Conservation (phyloP, 2,888 invertebrate genomes). For the Lutraria lutraria region DNA sequence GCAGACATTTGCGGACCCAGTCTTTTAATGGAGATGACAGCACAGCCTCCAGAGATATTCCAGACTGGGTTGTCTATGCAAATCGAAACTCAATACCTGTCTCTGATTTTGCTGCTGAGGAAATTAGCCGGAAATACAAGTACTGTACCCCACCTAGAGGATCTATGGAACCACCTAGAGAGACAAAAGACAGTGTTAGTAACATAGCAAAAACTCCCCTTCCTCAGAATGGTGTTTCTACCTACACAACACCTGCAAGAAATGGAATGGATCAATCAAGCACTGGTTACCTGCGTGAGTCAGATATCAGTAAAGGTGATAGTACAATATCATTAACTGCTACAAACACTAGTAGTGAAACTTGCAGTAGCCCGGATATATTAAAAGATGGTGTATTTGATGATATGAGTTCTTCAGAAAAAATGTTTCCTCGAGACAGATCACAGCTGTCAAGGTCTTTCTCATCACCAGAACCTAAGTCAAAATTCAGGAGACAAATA, state of each 20-base stretch:
- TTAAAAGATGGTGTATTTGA: slow-evolving; percentile 65
- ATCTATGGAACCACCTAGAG: slow-evolving; percentile 59
- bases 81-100: slow-evolving; percentile 79
- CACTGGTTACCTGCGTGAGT: slow-evolving; percentile 10
- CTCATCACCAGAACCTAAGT: slow-evolving; percentile 61
- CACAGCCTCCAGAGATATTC: slow-evolving; percentile 71
- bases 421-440: slow-evolving; percentile 40
- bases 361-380: slow-evolving; percentile 70
- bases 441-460: slow-evolving; percentile 60
- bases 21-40: slow-evolving; percentile 64
- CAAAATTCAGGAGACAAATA: slow-evolving; percentile 36
- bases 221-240: slow-evolving; percentile 50
- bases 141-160: slow-evolving; percentile 73
- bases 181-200: slow-evolving; percentile 25
- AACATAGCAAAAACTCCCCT: slow-evolving; percentile 30
- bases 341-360: slow-evolving; percentile 67
- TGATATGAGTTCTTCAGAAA: slow-evolving; percentile 51
- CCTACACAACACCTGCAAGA: slow-evolving; percentile 53
- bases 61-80: slow-evolving; percentile 82
- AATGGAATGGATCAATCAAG: slow-evolving; percentile 18
- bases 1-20: slow-evolving; percentile 58
- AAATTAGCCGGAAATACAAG: slow-evolving; percentile 59
- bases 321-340: slow-evolving; percentile 67
- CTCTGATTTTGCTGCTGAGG: slow-evolving; percentile 64
- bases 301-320: slow-evolving; percentile 46